Evolutionary conservation across 2,113 vertebrate species (phyloP), one percentile per base, ranked within the genome.

Genomic region (Callospermophilus lateralis): DNA sequence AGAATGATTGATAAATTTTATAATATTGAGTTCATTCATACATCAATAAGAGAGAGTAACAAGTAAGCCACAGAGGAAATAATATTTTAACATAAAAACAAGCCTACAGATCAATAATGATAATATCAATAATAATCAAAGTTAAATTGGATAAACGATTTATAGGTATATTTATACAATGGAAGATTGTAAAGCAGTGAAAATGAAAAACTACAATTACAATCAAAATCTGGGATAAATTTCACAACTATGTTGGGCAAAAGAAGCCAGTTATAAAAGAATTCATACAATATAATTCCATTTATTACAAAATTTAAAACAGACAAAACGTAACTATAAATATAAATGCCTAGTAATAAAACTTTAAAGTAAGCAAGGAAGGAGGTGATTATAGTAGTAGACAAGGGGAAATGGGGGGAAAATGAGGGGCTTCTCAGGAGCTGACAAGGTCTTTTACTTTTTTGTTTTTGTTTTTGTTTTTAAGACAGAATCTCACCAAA

Each of bases 291-390:
- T 78, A 34, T 42, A 37, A 77, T 63, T 70, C 32, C 37, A 26
- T 89, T 84, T 84, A 84, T 39, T 48, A 5, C 84, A 65, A 87
- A 94, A 94, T 94, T 84, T 37, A 90, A 63, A 94, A 79, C 72
- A 90, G 45, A 77, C 28, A 78, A 79, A 67, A 89, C 13, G 17
- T 34, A 84, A 48, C 42, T 74, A 39, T 9, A 86, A 39, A 42
- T 37, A 37, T 63, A 58, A 6, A 17, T 1, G 12, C 45, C 42
- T 67, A n/a, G 55, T 84, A 5, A 8, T 58, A 89, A 76, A 80
- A 89, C 20, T 61, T 67, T 76, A 65, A 95, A 85, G 48, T 28
- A 84, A 81, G 16, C 2, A 26, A 77, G 68, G 9, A 26, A 77
- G 68, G 9, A 67, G 48, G 16, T 68, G 28, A 73, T 84, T 73